Conservation (phyloP, 53 echinoderm and acorn worm species). For the Patiria pectinifera region DNA sequence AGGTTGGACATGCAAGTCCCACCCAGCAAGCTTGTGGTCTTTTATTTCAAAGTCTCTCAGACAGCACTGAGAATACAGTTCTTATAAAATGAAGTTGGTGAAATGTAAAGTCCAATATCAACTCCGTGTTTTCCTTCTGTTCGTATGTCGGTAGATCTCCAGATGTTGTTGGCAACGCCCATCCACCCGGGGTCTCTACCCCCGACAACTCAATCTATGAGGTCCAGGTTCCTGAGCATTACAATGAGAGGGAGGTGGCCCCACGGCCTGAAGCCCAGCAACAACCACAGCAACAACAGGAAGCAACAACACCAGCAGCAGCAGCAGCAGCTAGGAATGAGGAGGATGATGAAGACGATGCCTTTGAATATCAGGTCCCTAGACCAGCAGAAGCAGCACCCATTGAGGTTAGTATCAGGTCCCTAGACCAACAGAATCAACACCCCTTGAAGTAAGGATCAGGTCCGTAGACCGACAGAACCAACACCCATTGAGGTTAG, state of each 20-base stretch:
- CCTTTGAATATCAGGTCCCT: conserved; percentile 90
- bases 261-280: conserved; percentile 22
- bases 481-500: no score
- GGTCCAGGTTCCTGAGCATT: conserved; percentile 25
- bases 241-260: conserved; percentile 48
- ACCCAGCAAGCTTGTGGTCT: no score
- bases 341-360: conserved; percentile 82
- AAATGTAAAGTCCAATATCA: no score
- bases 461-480: no score
- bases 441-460: neutral
- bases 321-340: conserved; percentile 56
- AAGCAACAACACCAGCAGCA: conserved; percentile 11
- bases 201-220: conserved; percentile 45
- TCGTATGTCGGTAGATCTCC: conserved; percentile 13
- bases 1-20: no score
- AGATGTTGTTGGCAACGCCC: conserved; percentile 53
- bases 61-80: no score
- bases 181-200: conserved; percentile 1
- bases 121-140: neutral
- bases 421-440: conserved; percentile 57
- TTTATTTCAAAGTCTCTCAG: no score
- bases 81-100: no score
- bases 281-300: conserved; percentile 24
- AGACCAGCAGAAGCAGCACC: conserved; percentile 64
- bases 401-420: conserved; percentile 48